Conservation (phyloP, 2,888 invertebrate species). For the Cantharis nigra region DNA sequence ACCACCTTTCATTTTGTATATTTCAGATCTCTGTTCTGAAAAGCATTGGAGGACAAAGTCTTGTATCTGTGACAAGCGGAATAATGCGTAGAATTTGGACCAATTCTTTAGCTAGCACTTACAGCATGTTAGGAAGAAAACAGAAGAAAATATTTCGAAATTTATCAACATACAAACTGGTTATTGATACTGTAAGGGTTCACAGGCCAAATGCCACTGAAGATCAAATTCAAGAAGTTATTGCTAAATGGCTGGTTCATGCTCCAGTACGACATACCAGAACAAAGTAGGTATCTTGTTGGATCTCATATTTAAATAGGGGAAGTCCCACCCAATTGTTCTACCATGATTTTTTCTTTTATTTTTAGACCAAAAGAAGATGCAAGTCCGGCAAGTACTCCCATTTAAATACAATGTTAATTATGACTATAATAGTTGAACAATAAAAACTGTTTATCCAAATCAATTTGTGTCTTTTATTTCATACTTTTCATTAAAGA, state of each 20-base stretch:
- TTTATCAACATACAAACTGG: neutral
- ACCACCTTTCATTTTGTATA: neutral
- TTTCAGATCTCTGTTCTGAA: neutral
- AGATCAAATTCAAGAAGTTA: neutral
- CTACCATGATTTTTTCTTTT: neutral
- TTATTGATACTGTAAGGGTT: neutral
- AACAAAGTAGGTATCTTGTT: neutral
- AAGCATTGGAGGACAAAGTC: neutral
- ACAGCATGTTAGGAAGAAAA: neutral
- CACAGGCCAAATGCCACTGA: neutral
- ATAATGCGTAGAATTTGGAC: neutral
- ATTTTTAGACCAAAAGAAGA: neutral
- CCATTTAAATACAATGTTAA: neutral
- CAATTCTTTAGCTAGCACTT: neutral
- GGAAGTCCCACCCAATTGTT: neutral
- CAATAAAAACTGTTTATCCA: neutral
- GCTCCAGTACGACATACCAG: neutral
- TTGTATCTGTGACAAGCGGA: neutral
- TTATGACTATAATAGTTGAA: neutral
- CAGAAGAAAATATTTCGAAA: neutral
- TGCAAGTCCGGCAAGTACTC: neutral
- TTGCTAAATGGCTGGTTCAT: neutral
- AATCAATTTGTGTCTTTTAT: neutral
- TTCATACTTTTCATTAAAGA: neutral
- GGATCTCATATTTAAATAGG: neutral